These are phyloP conservation scores for Hippocampus zosterae DNA, from an alignment of 2,113 vertebrate genomes.

Conservation along the genomic window DNA sequence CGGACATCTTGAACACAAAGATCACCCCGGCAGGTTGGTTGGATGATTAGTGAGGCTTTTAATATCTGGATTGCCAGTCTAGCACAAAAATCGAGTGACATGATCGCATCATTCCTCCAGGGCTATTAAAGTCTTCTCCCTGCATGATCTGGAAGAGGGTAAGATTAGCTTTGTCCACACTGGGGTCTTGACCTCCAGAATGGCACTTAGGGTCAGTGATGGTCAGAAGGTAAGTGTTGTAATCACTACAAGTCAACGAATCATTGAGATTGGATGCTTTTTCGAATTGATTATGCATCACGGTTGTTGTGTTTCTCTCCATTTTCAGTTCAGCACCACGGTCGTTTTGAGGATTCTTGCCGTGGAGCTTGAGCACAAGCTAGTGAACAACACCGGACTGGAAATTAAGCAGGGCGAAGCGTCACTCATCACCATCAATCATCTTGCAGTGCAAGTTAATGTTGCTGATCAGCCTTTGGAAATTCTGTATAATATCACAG, in stretches of 20 bases:
- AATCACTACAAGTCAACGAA: background rate
- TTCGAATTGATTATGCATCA: background rate
- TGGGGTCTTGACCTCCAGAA: slow-evolving; percentile 71
- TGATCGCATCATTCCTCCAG: slow-evolving; percentile 29
- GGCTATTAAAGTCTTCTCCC: slow-evolving; percentile 73
- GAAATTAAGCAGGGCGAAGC: slow-evolving; percentile 72
- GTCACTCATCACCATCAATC: slow-evolving; percentile 65
- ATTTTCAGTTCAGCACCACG: slow-evolving; percentile 75
- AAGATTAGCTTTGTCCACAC: slow-evolving; percentile 79
- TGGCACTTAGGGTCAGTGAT: slow-evolving; percentile 82
- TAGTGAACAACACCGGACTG: slow-evolving; percentile 75
- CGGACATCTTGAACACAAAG: slow-evolving; percentile 79
- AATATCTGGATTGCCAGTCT: background rate
- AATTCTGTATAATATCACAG: slow-evolving; percentile 71
- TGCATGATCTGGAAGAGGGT: slow-evolving; percentile 73
- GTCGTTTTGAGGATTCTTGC: slow-evolving; percentile 78
- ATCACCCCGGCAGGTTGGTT: slow-evolving; percentile 55
- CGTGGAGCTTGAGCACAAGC: slow-evolving; percentile 72
- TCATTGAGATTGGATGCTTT: background rate
- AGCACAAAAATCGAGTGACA: background rate
- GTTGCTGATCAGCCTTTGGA: slow-evolving; percentile 64
- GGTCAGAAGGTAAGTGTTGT: slow-evolving; percentile 68
- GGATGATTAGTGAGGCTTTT: background rate
- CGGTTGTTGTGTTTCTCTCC: background rate
- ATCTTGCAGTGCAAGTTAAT: slow-evolving; percentile 78